Base-by-base conservation (phyloP, 2,797 vertebrate genomes). In the Serranus cabrilla region DNA sequence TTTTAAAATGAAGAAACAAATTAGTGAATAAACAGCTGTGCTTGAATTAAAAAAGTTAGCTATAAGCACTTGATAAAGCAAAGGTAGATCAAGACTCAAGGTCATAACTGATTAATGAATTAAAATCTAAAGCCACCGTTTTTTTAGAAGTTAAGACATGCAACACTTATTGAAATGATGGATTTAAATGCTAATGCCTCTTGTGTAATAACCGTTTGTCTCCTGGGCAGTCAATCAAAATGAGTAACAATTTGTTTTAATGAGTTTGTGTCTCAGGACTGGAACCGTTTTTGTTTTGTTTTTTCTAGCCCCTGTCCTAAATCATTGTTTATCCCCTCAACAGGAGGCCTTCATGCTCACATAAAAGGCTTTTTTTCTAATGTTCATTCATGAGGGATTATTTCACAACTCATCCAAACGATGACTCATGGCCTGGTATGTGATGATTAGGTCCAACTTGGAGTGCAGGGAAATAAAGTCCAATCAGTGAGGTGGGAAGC, bases 391-490 rank as follows among this genome's bases (percentile, higher is more conserved):
- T 59, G 51, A 34, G 66, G 82, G 86, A 92, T 90, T 90, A 91
- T 89, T 89, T 87, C 92, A 86, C 87, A 92, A 85, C 83, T 85
- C 90, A 91, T 90, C 90, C 80, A 71, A 89, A 81, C 5, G 43
- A 91, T 92, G 93, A 93, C 89, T 94, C 91, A 93, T 9, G 2
- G 66, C 50, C 83, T 74, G 83, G 78, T 70, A 82, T 89, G 85
- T 67, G 82, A 92, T 89, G 78, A 80, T 89, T 79, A 80, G 84
- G 81, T 84, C 57, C 71, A 76, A 83, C 62, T 74, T 18, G 43
- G 54, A 71, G 65, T 6, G 7, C 67, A 57, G 42, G 7, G n/a
- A 54, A 77, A 42, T 17, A 71, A 63, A 84, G 61, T 25, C 34
- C 31, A n/a, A 64, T 55, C 56, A 47, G 17, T 7, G 39, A 58